A percentile compares a stretch with the other conserved stretches of the same genome.
Evolutionary conservation across 2,888 invertebrate species (phyloP).

Genomic region (Tillus elongatus): DNA sequence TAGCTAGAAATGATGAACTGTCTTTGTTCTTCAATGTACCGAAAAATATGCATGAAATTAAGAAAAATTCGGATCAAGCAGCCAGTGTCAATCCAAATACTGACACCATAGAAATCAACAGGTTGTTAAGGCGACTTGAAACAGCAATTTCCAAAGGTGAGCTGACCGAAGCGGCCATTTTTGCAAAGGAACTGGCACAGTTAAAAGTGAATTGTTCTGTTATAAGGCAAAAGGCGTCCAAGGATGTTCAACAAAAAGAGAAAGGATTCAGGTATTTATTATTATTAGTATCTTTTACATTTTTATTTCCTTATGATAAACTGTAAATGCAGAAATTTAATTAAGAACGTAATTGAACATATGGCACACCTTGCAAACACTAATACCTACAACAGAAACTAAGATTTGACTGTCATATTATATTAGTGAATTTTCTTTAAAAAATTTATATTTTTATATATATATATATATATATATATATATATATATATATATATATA

Average conservation of each 20-base stretch:
- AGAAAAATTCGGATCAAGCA: constrained; percentile 25
- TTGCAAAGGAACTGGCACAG: constrained; percentile 68
- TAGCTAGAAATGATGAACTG: constrained; percentile 36
- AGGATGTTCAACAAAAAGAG: constrained; percentile 11
- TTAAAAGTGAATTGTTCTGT: constrained; percentile 68
- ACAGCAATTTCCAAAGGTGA: constrained; percentile 69
- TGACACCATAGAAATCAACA: constrained; percentile 52
- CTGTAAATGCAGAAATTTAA: too few species aligned
- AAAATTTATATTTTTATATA: too few species aligned
- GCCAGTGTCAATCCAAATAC: constrained; percentile 34
- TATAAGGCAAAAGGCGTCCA: constrained; percentile 40
- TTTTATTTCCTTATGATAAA: too few species aligned
- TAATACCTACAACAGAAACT: too few species aligned
- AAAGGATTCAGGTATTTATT: constrained; percentile 27
- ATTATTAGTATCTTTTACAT: too few species aligned
- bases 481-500: too few species aligned
- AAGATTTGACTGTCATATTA: too few species aligned
- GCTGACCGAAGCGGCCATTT: constrained; percentile 62
- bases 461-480: too few species aligned
- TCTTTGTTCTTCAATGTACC: constrained; percentile 39
- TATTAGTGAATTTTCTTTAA: too few species aligned
- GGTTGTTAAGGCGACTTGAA: constrained; percentile 61
- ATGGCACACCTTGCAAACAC: too few species aligned
- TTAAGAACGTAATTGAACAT: too few species aligned
- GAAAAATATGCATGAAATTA: constrained; percentile 31